Evolutionary conservation across 2,888 invertebrate species (phyloP), one percentile per base, ranked within the genome.

Genomic region (Nyleta sp.): DNA sequence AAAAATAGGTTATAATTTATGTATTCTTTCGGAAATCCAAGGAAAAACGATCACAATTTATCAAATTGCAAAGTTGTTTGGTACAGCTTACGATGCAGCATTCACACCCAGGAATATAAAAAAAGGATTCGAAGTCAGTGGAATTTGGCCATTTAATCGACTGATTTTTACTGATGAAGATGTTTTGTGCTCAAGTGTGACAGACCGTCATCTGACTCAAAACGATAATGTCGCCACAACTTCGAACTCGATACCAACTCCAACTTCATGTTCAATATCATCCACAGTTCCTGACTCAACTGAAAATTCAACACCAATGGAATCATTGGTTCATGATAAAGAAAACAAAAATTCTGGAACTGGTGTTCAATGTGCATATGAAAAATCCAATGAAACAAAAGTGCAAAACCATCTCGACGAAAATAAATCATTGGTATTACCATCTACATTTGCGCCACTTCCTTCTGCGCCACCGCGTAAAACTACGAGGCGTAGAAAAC

Each of bases 51-150:
- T 89, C 15, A 84, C 82, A 8, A 88, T 89, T 59, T 85, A 88
- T 33, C 80, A 87, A 57, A 85, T 89, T 53, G 81, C 87, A 1
- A 78, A 82, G 67, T 78, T 88, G 4, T 71, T 82, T 20, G 84
- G 84, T 67, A 35, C 65, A 18, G 83, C 86, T 18, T 87, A 84
- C 73, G 83, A 85, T n/a, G 71, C 85, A 55, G 83, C 87, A 20
- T 89, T 89, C 44, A 86, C 75, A 7, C 75, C 73, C 0, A 86
- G 80, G 62, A 89, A 89, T 81, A 89, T 89, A 8, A 86, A 75
- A 53, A 85, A 84, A 82, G 85, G 82, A 5, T 91, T 89, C 82
- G 65, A 74, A 50, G 85, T 83, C 55, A 75, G 85, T 15, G 87
- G 87, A 15, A 84, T 88, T 60, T 87, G 83, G 83, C 87, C 87